Evolutionary conservation across 2,797 vertebrate species (phyloP), one percentile per base, ranked within the genome.

Genomic region (Chaetophractus vellerosus): DNA sequence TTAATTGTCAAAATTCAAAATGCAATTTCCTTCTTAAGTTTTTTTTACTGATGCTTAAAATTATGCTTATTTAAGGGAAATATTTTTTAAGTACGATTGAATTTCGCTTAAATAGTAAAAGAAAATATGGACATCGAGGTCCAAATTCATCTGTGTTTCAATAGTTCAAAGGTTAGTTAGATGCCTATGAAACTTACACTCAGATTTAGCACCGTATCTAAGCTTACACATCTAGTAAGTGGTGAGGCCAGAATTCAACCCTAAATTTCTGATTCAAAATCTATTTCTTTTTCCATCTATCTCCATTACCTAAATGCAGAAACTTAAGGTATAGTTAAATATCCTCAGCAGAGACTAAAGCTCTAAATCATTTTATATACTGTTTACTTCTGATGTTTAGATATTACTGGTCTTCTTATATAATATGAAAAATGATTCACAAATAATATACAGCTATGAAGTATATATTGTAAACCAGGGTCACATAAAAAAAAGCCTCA

Each of bases 1-100:
- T 72, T 81, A 24, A 24, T 59, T 94, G n/a, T 92, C 71, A 89
- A 94, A 80, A 80, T 80, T 45, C 33, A 92, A 80, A 63, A 63
- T 76, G 48, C 0, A 71, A 28, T 82, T 69, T 82, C 31, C 12
- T 78, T 76, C 12, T 78, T 76, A 80, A 31, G 0, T 64, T 92
- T 71, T 38, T 81, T 41, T n/a, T 89, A 14, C 55, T 79, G 19
- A 28, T 82, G 9, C 31, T 89, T 93, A 81, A 63, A 55, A 50
- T 48, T 82, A 57, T 69, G 9, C n/a, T 92, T 59, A 74, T 57
- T 89, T 96, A 75, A 90, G 66, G 66, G 64, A 57, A 71, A 19
- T 26, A 14, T 21, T 74, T 33, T 89, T 41, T 89, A 64, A 26
- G 41, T 74, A 18, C 48, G 24, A 52, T 23, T 64, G 9, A 75